phyloP scores from a whole-genome alignment of 2,888 invertebrate species.

The Orgyia antiqua region DNA sequence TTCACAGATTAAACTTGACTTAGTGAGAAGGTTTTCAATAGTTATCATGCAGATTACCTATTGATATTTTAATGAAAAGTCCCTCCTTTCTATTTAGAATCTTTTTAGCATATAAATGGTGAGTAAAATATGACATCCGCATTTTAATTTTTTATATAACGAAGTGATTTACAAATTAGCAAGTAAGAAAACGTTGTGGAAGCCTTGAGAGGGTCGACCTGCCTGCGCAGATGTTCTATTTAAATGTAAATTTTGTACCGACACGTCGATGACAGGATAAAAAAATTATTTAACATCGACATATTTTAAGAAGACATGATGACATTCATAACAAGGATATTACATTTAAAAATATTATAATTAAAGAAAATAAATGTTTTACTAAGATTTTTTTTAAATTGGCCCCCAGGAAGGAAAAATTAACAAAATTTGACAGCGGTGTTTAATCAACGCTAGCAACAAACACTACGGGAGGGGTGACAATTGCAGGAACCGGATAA shows the following conservation, averaged over 20 bases:
- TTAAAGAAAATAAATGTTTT: too few relatives aligned
- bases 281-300: conserved; percentile 64
- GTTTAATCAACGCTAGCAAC: conserved; percentile 71
- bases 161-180: conserved; percentile 77
- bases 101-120: conserved; percentile 73
- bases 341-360: too few relatives aligned
- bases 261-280: conserved; percentile 65
- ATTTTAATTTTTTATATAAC: conserved; percentile 77
- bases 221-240: conserved; percentile 76
- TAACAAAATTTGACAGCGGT: conserved; percentile 62
- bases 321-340: conserved; percentile 10
- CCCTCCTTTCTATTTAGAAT: conserved; percentile 50
- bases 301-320: conserved; percentile 49
- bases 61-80: conserved; percentile 70
- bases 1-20: conserved; percentile 39
- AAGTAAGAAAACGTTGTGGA: conserved; percentile 69
- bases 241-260: conserved; percentile 73
- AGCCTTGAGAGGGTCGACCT: conserved; percentile 69
- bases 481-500: conserved; percentile 66
- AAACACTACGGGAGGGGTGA: conserved; percentile 67
- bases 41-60: conserved; percentile 55
- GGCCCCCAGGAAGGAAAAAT: conserved; percentile 46
- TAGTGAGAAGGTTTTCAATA: conserved; percentile 39
- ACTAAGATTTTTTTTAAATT: too few relatives aligned
- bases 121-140: conserved; percentile 76